Conservation (phyloP, 1,140 invertebrate species). For the Muscidifurax raptorellus region DNA sequence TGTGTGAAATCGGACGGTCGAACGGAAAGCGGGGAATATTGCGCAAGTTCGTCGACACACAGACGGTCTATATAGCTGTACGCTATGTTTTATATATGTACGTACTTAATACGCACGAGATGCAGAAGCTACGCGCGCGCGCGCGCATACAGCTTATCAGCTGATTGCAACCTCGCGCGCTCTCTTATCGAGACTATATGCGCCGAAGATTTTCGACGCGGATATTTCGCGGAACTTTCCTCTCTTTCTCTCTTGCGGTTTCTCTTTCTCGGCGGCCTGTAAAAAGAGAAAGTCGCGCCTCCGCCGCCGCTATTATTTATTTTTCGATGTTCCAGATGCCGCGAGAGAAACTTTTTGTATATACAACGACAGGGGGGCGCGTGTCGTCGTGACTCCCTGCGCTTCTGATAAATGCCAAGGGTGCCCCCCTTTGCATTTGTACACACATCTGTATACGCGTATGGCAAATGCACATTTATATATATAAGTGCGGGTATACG, state of each 20-base stretch:
- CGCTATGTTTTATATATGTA: not conserved
- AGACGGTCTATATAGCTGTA: no score
- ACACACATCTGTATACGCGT: not conserved
- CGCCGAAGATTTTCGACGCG: not conserved
- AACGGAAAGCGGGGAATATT: conserved; percentile 4
- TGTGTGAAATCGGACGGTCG: not conserved
- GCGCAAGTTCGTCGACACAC: conserved; percentile 35
- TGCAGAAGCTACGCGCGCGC: conserved; percentile 18
- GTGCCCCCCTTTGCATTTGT: not conserved
- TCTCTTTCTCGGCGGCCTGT: not conserved
- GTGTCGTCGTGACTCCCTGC: no score
- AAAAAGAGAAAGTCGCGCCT: conserved; percentile 17
- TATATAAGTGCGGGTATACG: not conserved
- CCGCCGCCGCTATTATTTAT: not conserved
- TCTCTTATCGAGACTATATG: not conserved
- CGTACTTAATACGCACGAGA: not conserved
- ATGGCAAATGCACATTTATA: not conserved
- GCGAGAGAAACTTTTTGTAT: not conserved
- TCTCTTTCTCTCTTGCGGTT: not conserved
- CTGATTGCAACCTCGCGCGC: conserved; percentile 11
- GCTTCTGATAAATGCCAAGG: not conserved
- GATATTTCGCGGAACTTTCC: not conserved
- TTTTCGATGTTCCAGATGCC: not conserved
- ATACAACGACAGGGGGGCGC: not conserved
- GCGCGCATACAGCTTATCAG: conserved; percentile 24